phyloP scores from a whole-genome alignment of 2,888 invertebrate species.

The Brachynemurus nebulosus region DNA sequence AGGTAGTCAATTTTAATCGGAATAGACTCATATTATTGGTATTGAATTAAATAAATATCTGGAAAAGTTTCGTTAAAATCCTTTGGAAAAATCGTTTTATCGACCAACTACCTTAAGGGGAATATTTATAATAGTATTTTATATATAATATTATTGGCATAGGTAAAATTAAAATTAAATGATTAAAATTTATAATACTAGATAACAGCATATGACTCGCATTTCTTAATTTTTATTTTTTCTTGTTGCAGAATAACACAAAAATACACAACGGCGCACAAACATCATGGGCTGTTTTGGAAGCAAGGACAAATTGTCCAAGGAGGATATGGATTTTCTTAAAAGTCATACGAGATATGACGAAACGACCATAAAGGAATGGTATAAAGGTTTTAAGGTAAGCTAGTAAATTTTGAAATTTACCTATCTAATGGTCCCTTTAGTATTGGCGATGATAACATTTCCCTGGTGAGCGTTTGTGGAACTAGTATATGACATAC shows the following conservation, averaged over 20 bases:
- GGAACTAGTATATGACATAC: no score
- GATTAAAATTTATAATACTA: background rate
- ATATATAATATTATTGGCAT: background rate
- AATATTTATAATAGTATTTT: no score
- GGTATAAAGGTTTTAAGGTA: conserved; percentile 99
- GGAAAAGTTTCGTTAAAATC: no score
- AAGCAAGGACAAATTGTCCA: conserved; percentile 90
- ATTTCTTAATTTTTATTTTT: background rate
- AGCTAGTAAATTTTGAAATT: no score
- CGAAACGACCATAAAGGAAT: conserved; percentile 97
- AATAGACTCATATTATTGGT: no score
- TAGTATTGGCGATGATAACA: no score
- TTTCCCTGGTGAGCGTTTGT: no score
- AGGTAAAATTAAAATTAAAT: background rate
- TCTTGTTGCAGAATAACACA: background rate
- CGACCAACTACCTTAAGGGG: no score
- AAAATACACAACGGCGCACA: background rate
- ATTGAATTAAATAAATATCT: no score
- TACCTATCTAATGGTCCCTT: no score
- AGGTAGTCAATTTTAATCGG: no score
- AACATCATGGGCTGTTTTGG: conserved; percentile 80
- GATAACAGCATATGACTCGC: background rate
- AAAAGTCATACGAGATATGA: conserved; percentile 97
- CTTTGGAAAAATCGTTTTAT: no score
- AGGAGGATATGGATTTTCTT: conserved; percentile 98